Percentiles rank a stretch among this genome's conserved stretches.
Evolutionary conservation across 1,140 invertebrate genomes (phyloP).

Genomic region (Achatina immaculata): DNA sequence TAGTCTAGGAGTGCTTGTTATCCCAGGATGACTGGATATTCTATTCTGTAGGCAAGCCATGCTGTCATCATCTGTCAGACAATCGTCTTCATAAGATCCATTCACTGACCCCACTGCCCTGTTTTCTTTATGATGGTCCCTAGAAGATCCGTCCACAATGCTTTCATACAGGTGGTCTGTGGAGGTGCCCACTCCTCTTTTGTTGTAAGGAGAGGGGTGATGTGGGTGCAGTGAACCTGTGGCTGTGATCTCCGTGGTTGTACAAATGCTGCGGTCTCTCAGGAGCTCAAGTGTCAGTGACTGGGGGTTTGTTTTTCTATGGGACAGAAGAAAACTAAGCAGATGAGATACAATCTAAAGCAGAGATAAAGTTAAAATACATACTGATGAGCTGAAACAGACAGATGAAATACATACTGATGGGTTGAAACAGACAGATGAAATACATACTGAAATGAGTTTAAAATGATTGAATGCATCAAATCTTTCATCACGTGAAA

Average conservation of each 20-base stretch:
- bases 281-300: slow-evolving; percentile 28
- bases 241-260: slow-evolving; percentile 12
- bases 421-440: neutral
- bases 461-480: no score
- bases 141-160: neutral
- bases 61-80: slow-evolving; percentile 25
- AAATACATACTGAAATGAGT: slow-evolving; percentile 17
- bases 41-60: neutral
- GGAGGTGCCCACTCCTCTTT: slow-evolving; percentile 23
- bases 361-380: neutral
- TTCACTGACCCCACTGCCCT: neutral
- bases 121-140: slow-evolving; percentile 25
- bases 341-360: slow-evolving; percentile 6
- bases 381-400: neutral
- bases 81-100: neutral
- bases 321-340: neutral
- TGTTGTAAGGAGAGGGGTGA: slow-evolving; percentile 23
- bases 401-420: neutral
- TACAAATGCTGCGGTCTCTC: slow-evolving; percentile 30
- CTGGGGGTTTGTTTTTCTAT: slow-evolving; percentile 16
- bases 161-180: slow-evolving; percentile 36
- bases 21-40: neutral
- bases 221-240: neutral
- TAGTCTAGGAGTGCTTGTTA: slow-evolving; percentile 19
- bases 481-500: no score